These are phyloP conservation scores for Euplexia lucipara DNA, from an alignment of 2,888 invertebrate genomes.

Conservation along the genomic window DNA sequence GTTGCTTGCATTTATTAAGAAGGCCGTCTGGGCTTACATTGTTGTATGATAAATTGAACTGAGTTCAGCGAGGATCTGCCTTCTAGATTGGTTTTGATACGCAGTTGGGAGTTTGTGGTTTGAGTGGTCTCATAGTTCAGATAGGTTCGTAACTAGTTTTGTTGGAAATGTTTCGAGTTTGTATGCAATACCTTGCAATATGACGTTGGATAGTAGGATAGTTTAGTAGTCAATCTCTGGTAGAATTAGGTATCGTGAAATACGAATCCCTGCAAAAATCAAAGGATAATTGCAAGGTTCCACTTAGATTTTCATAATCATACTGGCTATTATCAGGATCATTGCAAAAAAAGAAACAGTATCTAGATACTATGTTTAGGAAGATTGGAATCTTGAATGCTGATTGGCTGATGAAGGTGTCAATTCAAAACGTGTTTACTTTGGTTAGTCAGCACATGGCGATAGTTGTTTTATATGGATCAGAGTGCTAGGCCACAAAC, in stretches of 20 bases:
- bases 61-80: constrained; percentile 37
- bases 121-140: not conserved
- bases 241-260: no score
- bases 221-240: no score
- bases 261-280: no score
- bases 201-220: no score
- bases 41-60: constrained; percentile 68
- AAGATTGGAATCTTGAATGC: not conserved
- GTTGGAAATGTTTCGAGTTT: not conserved
- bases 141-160: not conserved
- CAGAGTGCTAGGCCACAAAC: no score
- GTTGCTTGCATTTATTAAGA: constrained; percentile 84
- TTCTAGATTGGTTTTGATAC: constrained; percentile 40
- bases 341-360: no score
- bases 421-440: not conserved
- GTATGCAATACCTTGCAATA: not conserved
- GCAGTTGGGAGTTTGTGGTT: constrained; percentile 10
- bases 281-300: no score
- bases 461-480: no score
- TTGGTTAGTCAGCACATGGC: not conserved
- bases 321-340: no score
- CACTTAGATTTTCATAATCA: no score
- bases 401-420: not conserved
- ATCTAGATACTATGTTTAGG: no score
- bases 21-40: constrained; percentile 74